Evolutionary conservation across 2,797 vertebrate genomes (phyloP).

Genomic region (Hapalemur alaotrensis): DNA sequence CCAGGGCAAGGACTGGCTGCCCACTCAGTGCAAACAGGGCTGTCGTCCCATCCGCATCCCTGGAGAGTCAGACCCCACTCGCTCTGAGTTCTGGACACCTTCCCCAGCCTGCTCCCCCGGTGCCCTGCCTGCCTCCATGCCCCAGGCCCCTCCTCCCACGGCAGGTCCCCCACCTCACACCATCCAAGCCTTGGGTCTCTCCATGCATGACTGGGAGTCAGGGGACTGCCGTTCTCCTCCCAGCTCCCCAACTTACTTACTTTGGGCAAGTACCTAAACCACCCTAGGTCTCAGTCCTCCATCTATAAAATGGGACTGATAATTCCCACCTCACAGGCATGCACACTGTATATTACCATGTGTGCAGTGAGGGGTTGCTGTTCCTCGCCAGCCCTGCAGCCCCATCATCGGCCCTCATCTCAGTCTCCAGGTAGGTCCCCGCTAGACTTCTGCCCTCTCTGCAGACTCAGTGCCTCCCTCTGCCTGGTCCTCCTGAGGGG

Average conservation of each 20-base stretch:
- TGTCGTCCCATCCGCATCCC: slow-evolving; percentile 83
- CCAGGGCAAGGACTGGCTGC: slow-evolving; percentile 90
- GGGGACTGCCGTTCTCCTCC: background rate
- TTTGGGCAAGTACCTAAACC: background rate
- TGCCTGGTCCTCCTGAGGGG: background rate
- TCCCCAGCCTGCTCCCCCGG: background rate
- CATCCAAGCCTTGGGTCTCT: background rate
- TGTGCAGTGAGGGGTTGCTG: background rate
- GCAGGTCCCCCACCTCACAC: too few relatives aligned
- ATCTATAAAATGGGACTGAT: background rate
- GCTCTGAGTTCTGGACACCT: background rate
- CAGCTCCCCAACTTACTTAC: background rate
- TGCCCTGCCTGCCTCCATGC: background rate
- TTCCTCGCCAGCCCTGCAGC: background rate
- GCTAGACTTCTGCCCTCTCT: background rate
- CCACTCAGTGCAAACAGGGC: slow-evolving; percentile 92
- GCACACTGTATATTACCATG: background rate
- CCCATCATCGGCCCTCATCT: background rate
- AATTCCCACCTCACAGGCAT: background rate
- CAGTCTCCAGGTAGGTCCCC: background rate
- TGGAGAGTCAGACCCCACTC: slow-evolving; percentile 36
- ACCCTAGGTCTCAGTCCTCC: background rate
- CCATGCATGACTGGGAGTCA: background rate
- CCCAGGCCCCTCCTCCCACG: background rate
- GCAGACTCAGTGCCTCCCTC: background rate